Percentiles rank a stretch among this genome's conserved stretches.
These are phyloP conservation scores for Rousettus madagascariensis DNA, from an alignment of 2,797 vertebrate species.

Conservation along the genomic window DNA sequence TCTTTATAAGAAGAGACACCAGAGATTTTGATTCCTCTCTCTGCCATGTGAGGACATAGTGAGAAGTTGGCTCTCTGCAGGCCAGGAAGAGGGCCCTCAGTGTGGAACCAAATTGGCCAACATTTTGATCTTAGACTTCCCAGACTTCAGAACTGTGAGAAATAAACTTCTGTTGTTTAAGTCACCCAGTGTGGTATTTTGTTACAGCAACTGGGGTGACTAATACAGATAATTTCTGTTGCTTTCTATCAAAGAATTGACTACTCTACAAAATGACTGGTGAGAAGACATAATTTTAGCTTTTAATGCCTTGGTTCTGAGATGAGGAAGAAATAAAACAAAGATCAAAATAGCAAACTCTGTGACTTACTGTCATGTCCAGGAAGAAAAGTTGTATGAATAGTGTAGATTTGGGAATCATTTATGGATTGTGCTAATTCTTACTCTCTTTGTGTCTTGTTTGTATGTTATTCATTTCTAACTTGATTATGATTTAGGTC, in stretches of 20 bases:
- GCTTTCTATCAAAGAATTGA: not conserved
- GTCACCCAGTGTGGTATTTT: not conserved
- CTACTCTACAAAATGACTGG: not conserved
- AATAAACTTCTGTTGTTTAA: constrained; percentile 4
- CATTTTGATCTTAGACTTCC: not conserved
- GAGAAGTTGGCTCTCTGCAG: not conserved
- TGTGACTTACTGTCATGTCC: not conserved
- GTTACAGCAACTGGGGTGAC: not conserved
- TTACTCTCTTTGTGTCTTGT: not conserved
- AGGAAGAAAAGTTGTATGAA: not conserved
- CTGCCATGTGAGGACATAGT: not conserved
- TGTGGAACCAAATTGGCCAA: not conserved
- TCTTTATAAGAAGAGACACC: not conserved
- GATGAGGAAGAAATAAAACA: not conserved
- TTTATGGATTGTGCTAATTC: constrained; percentile 11
- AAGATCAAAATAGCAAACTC: not conserved
- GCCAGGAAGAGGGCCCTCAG: not conserved
- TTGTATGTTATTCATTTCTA: not conserved
- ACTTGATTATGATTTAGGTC: not conserved
- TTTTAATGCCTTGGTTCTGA: constrained; percentile 17
- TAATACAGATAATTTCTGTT: not conserved
- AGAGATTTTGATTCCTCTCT: not conserved
- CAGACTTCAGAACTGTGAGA: not conserved
- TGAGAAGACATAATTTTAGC: not conserved
- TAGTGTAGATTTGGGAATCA: not conserved